phyloP scores from a whole-genome alignment of 2,113 vertebrate genomes.

The Ia io region DNA sequence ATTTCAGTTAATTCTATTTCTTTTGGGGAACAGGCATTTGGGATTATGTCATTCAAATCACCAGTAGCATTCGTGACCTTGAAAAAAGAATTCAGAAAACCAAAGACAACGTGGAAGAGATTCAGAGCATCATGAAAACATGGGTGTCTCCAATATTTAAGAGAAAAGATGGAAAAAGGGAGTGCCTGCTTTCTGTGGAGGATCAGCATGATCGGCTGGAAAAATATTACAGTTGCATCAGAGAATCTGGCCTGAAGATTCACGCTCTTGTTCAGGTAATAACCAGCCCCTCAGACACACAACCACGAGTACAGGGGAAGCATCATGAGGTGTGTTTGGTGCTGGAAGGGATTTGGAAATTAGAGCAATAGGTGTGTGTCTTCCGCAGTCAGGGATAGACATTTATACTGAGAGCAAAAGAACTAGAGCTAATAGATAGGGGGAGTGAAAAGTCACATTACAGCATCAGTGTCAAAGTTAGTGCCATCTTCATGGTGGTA shows the following conservation, averaged over 20 bases:
- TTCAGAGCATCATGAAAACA: constrained; percentile 85
- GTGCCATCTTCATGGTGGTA: neutral
- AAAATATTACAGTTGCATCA: constrained; percentile 83
- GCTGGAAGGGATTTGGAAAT: neutral
- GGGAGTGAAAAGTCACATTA: neutral
- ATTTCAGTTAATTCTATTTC: constrained; percentile 34
- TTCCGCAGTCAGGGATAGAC: neutral
- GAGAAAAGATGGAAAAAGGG: constrained; percentile 90
- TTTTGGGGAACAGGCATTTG: constrained; percentile 84
- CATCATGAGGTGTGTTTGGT: neutral
- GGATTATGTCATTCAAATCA: constrained; percentile 85
- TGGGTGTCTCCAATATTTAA: constrained; percentile 90
- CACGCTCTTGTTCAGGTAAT: constrained; percentile 89
- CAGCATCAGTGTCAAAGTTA: neutral
- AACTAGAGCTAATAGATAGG: neutral
- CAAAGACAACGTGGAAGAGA: constrained; percentile 90
- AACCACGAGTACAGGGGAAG: neutral
- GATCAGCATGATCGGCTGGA: constrained; percentile 85
- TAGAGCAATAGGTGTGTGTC: neutral
- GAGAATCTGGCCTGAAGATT: constrained; percentile 87
- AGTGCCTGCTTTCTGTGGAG: constrained; percentile 87
- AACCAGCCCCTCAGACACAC: neutral
- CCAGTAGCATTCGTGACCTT: constrained; percentile 84
- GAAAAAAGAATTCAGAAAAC: constrained; percentile 88
- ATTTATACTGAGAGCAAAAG: neutral